Base-by-base conservation (phyloP, 2,888 invertebrate genomes). In the Anoplius nigerrimus region DNA sequence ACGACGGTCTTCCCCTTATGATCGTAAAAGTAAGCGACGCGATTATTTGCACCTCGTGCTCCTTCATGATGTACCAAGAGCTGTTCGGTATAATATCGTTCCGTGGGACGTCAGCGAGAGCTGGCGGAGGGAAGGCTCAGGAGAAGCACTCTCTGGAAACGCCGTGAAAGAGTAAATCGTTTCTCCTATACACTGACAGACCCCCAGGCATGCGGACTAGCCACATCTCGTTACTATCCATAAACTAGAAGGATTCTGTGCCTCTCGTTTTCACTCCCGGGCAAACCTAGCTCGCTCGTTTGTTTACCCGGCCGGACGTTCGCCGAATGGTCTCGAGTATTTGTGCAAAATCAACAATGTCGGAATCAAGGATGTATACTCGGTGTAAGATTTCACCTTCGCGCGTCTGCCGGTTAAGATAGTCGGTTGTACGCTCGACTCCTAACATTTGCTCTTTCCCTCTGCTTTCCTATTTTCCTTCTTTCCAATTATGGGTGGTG, bases 121-220 rank as follows among this genome's bases (percentile, higher is more conserved):
- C 55, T 51, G 15, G 62, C 59, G n/a, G 48, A 43, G 62, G n/a
- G 48, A 43, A 34, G 21, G 53, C 53, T 63, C 53, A 42, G 43
- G 53, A 54, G 18, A 24, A 52, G 42, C 63, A 56, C 61, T 66
- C 53, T 62, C 72, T 73, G 71, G 67, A 66, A 66, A 67, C 62
- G 62, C 67, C 58, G 71, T 46, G 56, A 58, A 63, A 62, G 69
- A 78, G 71, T 73, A 73, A 78, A 80, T 76, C 72, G 74, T 74
- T 74, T 72, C 65, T 54, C 58, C 60, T 66, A 52, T 53, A 66
- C 62, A 56, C 54, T 58, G 59, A 43, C 43, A 56, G 43, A 18
- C 67, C 58, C 45, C 62, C 65, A 65, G 43, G 61, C 43, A 56
- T 53, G 58, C 58, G 55, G 62, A 71, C 70, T 58, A 67, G 63